Evolutionary conservation across 2,797 vertebrate genomes (phyloP).

Genomic region (Danio kyathit): DNA sequence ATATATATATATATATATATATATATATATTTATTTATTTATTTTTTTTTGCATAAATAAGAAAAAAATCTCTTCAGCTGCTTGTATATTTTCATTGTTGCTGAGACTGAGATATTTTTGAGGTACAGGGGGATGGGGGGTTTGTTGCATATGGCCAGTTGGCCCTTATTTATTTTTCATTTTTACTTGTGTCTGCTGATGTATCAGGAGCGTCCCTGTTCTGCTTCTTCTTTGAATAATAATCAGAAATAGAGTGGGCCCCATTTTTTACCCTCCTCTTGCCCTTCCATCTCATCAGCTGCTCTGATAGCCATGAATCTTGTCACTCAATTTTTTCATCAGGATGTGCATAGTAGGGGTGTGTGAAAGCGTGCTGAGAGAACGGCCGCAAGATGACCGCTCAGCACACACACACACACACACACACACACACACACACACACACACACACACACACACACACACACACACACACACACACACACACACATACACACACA

Average conservation of each 20-base stretch:
- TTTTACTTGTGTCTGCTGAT: constrained; percentile 64
- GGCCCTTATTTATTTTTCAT: constrained; percentile 69
- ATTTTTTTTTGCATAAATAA: not conserved
- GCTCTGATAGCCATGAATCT: constrained; percentile 82
- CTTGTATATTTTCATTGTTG: not conserved
- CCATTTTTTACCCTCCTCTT: constrained; percentile 64
- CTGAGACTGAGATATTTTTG: not conserved
- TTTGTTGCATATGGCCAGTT: constrained; percentile 29
- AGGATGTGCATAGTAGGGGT: constrained; percentile 65
- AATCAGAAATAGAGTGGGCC: constrained; percentile 57
- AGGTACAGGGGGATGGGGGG: constrained; percentile 5
- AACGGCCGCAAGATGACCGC: constrained; percentile 71
- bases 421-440: too few species aligned
- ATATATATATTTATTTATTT: too few species aligned
- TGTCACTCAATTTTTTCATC: constrained; percentile 86
- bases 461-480: constrained; percentile 66
- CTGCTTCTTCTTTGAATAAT: constrained; percentile 65
- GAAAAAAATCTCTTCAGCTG: not conserved
- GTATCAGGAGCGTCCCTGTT: constrained; percentile 69
- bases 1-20: too few species aligned
- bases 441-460: constrained; percentile 64
- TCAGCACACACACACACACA: constrained; percentile 68
- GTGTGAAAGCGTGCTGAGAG: constrained; percentile 67
- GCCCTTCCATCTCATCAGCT: constrained; percentile 75
- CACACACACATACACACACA: too few species aligned